Conservation (phyloP, 1,140 invertebrate genomes). For the Agrilus planipennis region DNA sequence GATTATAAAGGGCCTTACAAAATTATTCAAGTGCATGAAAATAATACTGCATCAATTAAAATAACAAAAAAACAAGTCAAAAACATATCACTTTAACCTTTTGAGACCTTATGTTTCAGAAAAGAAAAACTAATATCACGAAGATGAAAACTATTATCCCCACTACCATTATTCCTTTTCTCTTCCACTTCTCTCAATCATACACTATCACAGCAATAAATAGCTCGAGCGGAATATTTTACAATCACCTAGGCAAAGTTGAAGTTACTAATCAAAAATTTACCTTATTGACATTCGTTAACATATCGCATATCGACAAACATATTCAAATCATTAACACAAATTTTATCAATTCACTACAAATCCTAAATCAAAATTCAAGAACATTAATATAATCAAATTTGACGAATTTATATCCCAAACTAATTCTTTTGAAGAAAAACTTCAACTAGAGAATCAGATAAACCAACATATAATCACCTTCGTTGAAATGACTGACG, state of each 20-base stretch:
- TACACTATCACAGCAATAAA: slow-evolving; percentile 1
- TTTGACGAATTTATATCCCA: slow-evolving; percentile 3
- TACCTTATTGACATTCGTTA: slow-evolving; percentile 11
- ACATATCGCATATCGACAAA: slow-evolving; percentile 8
- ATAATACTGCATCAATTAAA: slow-evolving; percentile 18
- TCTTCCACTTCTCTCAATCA: background rate
- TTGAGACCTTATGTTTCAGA: slow-evolving; percentile 12
- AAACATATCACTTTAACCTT: slow-evolving; percentile 16
- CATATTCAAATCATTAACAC: slow-evolving; percentile 5
- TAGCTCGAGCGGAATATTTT: slow-evolving; percentile 10
- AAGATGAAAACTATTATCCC: background rate
- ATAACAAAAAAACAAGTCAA: slow-evolving; percentile 5
- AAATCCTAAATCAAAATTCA: background rate
- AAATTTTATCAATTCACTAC: slow-evolving; percentile 12
- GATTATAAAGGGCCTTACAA: slow-evolving; percentile 30
- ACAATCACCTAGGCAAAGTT: slow-evolving; percentile 9
- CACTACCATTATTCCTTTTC: background rate
- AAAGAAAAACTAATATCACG: background rate
- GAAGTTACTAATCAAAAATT: slow-evolving; percentile 11
- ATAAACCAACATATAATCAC: slow-evolving; percentile 3
- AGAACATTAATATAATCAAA: slow-evolving; percentile 3
- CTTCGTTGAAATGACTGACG: slow-evolving; percentile 12
- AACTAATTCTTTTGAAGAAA: slow-evolving; percentile 7
- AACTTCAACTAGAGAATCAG: slow-evolving; percentile 5
- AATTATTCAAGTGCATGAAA: slow-evolving; percentile 25